These are phyloP conservation scores for Drosophila oshimai DNA, from an alignment of 1,140 invertebrate genomes.

Conservation along the genomic window DNA sequence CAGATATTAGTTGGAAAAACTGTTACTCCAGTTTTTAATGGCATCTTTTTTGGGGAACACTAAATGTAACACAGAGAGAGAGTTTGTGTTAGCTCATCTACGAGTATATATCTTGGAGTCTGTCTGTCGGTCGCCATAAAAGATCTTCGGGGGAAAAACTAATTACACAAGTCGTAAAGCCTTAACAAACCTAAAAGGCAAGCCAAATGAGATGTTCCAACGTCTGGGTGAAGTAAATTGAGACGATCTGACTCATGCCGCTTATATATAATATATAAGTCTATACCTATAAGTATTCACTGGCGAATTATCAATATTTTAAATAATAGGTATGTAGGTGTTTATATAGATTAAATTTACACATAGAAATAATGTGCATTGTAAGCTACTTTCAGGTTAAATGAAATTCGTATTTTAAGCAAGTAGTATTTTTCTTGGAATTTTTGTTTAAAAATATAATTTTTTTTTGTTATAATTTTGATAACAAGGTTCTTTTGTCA, in stretches of 20 bases:
- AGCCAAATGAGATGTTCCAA: conserved; percentile 28
- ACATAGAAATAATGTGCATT: neutral
- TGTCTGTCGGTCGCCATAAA: conserved; percentile 44
- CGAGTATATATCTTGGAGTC: conserved; percentile 10
- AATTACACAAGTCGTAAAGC: conserved; percentile 70
- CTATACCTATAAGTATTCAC: too few species aligned
- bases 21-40: conserved; percentile 64
- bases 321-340: neutral
- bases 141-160: conserved; percentile 64
- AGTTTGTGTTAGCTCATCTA: conserved; percentile 26
- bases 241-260: conserved; percentile 25
- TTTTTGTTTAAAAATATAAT: too few species aligned
- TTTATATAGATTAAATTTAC: conserved; percentile 3
- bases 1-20: conserved; percentile 74
- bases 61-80: conserved; percentile 31
- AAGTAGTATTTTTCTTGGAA: too few species aligned
- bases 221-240: neutral
- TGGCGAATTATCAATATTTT: neutral
- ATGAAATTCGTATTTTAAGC: too few species aligned
- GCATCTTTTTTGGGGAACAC: conserved; percentile 35
- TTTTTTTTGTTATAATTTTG: too few species aligned
- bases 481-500: too few species aligned
- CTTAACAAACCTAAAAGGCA: conserved; percentile 56
- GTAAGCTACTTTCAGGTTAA: neutral
- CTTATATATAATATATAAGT: neutral